Evolutionary conservation across 2,797 vertebrate species (phyloP).

Genomic region (Jordanella pulchra): DNA sequence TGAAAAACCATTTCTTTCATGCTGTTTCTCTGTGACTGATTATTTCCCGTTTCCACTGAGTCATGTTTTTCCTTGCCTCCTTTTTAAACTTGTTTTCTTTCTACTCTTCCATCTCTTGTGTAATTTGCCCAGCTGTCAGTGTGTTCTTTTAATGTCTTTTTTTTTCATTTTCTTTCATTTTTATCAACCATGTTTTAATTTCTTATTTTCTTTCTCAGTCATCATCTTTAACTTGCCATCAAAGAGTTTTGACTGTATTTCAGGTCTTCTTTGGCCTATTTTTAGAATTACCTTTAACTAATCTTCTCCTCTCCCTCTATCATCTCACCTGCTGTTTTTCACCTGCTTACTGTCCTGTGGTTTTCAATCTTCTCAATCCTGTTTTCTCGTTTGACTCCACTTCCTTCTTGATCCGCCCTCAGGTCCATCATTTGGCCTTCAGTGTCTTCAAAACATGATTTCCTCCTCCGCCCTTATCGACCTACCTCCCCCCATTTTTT

Average conservation of each 20-base stretch:
- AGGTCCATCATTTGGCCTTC: constrained; percentile 34
- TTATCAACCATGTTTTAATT: constrained; percentile 14
- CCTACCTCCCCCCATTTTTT: constrained; percentile 30
- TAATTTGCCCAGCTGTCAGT: constrained; percentile 49
- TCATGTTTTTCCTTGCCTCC: constrained; percentile 39
- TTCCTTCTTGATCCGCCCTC: constrained; percentile 38
- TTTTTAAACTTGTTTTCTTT: constrained; percentile 31
- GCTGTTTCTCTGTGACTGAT: constrained; percentile 35
- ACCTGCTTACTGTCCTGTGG: constrained; percentile 31
- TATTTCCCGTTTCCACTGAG: constrained; percentile 46
- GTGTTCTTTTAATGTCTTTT: constrained; percentile 35
- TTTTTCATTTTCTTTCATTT: constrained; percentile 2
- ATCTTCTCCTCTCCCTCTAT: constrained; percentile 12
- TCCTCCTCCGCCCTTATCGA: constrained; percentile 24
- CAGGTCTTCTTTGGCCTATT: constrained; percentile 7
- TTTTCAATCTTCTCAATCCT: constrained; percentile 33
- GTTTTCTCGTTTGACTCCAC: constrained; percentile 19
- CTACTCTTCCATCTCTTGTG: constrained; percentile 46
- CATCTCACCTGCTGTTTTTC: constrained; percentile 30
- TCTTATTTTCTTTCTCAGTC: constrained; percentile 13
- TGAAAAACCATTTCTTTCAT: constrained; percentile 30
- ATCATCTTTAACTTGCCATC: constrained; percentile 44
- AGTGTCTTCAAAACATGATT: constrained; percentile 22
- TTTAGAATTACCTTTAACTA: constrained; percentile 11
- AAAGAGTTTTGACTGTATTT: constrained; percentile 23